Conservation (phyloP, 2,888 invertebrate species). For the Prosopocoilus inquinatus region DNA sequence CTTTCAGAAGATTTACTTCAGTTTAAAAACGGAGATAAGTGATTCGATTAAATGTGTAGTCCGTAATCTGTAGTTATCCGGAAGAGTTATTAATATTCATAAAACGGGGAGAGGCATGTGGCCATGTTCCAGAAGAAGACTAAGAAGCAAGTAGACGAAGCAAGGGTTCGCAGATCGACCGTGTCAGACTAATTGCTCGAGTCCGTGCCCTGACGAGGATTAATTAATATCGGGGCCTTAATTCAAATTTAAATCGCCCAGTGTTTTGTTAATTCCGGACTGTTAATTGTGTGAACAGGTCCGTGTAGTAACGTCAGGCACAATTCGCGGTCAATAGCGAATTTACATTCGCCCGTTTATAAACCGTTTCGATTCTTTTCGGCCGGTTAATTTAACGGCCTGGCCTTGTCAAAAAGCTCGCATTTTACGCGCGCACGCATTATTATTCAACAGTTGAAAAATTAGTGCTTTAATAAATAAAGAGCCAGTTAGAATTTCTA, state of each 20-base stretch:
- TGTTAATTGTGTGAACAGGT: conserved; percentile 49
- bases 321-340: conserved; percentile 16
- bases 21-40: conserved; percentile 9
- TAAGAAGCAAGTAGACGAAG: conserved; percentile 10
- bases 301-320: conserved; percentile 33
- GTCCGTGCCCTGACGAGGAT: conserved; percentile 52
- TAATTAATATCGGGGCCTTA: conserved; percentile 51
- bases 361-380: conserved; percentile 24
- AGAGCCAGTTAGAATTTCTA: too few species aligned
- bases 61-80: conserved; percentile 22
- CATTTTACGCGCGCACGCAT: too few species aligned
- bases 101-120: conserved; percentile 38
- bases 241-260: conserved; percentile 52
- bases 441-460: too few species aligned
- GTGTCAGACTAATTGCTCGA: conserved; percentile 49
- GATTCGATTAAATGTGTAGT: conserved; percentile 15
- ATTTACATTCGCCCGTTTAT: conserved; percentile 40
- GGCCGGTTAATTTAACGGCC: too few species aligned
- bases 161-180: conserved; percentile 32
- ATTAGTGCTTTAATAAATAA: too few species aligned
- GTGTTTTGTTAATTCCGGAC: conserved; percentile 51
- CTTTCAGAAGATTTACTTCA: neutral
- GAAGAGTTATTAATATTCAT: conserved; percentile 48
- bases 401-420: too few species aligned
- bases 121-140: conserved; percentile 22